These are phyloP conservation scores for Gymnobelideus leadbeateri DNA, from an alignment of 2,113 vertebrate genomes.

Conservation along the genomic window DNA sequence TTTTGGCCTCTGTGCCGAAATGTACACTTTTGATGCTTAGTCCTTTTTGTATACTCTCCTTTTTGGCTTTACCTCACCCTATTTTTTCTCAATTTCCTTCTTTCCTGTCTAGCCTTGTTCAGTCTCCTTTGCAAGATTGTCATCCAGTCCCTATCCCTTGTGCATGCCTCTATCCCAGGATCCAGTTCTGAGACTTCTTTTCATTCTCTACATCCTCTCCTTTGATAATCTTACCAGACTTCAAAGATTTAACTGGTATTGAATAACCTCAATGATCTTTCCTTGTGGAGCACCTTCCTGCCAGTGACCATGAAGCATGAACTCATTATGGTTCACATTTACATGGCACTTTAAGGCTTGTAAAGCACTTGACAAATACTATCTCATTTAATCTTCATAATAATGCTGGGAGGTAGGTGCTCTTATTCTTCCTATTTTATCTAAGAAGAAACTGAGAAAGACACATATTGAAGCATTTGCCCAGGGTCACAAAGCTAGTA, in stretches of 20 bases:
- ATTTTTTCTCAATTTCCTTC: no score
- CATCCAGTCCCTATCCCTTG: neutral
- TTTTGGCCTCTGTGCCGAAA: no score
- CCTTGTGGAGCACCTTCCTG: neutral
- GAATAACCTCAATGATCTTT: neutral
- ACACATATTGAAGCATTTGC: neutral
- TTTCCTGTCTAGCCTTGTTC: no score
- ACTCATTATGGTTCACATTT: neutral
- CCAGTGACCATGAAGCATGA: neutral
- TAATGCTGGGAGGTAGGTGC: neutral
- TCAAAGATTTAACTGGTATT: neutral
- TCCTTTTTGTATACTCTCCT: no score
- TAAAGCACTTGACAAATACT: neutral
- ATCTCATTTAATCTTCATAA: neutral
- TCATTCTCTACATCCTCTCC: neutral
- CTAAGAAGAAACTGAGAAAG: neutral
- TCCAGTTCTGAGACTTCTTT: neutral
- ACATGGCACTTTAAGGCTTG: neutral
- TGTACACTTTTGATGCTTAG: no score
- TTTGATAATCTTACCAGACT: neutral
- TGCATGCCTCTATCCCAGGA: neutral
- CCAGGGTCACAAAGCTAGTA: neutral
- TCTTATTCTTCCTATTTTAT: neutral
- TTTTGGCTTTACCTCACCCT: no score
- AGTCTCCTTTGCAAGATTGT: no score